Base-by-base conservation (phyloP, 2,113 vertebrate species). In the Psittacus erithacus region DNA sequence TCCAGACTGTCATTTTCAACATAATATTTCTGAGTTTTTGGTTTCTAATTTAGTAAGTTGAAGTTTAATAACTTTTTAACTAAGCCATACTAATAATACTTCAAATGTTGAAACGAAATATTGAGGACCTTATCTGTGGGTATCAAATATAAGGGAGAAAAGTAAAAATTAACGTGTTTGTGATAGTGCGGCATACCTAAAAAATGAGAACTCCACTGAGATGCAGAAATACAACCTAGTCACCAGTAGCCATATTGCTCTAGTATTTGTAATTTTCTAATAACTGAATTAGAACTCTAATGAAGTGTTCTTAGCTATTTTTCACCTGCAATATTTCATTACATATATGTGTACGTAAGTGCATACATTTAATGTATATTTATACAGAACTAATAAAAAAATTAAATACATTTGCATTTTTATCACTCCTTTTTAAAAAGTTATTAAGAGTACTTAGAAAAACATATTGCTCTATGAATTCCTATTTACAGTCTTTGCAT, bases 381-480 rank as follows among this genome's bases (percentile, higher is more conserved):
- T 97, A 97, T 96, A 97, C 70, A 95, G 96, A 98, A 97, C 90
- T 95, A 98, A 98, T 98, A 98, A 96, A 98, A 97, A 97, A 97
- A 98, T 98, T 98, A 98, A 98, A 96, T 94, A 92, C 88, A 98
- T 98, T 98, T 98, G 98, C 98, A 98, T 98, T 98, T 98, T 98
- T 98, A 98, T 97, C 98, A 96, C 95, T 97, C 97, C 97, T 98
- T 98, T 98, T 98, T 68, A 98, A 98, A 98, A 98, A 98, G 97
- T 98, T 98, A 98, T 98, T 98, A 98, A 98, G 98, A 98, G 97
- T 98, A 97, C 97, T 98, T 98, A 98, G 97, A 98, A 98, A 98
- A 98, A 98, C 98, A 98, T 98, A 98, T 97, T 98, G 97, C 94
- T 93, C 96, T 97, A 97, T 97, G 98, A 98, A 98, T 98, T 98